Evolutionary conservation across 1,140 invertebrate genomes (phyloP).

Genomic region (Lepidurus couesii): DNA sequence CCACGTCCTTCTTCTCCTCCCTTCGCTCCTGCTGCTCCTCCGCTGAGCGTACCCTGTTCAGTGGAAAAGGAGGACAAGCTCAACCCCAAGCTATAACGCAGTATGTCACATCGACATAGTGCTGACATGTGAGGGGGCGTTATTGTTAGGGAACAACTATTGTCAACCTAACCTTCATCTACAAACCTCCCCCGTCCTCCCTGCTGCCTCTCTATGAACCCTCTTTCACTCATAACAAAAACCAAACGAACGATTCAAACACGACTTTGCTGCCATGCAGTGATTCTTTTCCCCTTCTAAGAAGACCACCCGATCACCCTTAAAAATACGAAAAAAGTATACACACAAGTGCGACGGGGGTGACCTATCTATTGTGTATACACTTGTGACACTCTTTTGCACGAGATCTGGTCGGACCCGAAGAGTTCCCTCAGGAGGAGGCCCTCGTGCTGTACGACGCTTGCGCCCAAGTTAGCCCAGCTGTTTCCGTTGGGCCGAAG

Average conservation of each 20-base stretch:
- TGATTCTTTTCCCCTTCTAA: neutral
- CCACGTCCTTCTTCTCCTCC: no score
- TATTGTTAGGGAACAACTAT: neutral
- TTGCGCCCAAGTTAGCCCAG: no score
- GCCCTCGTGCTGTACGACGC: no score
- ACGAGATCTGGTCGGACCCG: neutral
- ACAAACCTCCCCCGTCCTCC: no score
- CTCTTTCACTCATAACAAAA: neutral
- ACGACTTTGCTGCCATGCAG: neutral
- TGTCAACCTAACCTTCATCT: neutral
- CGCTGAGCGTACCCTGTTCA: no score
- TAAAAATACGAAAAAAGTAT: neutral
- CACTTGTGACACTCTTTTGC: neutral
- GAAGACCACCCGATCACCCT: neutral
- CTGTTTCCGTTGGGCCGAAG: no score
- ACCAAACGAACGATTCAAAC: neutral
- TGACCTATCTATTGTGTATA: conserved; percentile 15
- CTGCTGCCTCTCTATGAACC: neutral
- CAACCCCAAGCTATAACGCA: neutral
- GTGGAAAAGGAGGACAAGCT: no score
- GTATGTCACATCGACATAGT: neutral
- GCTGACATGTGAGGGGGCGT: conserved; percentile 4
- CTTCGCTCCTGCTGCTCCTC: no score
- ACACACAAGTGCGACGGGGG: neutral
- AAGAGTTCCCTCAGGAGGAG: no score